These are phyloP conservation scores for Drosophila tristis DNA, from an alignment of 1,140 invertebrate species.

Conservation along the genomic window DNA sequence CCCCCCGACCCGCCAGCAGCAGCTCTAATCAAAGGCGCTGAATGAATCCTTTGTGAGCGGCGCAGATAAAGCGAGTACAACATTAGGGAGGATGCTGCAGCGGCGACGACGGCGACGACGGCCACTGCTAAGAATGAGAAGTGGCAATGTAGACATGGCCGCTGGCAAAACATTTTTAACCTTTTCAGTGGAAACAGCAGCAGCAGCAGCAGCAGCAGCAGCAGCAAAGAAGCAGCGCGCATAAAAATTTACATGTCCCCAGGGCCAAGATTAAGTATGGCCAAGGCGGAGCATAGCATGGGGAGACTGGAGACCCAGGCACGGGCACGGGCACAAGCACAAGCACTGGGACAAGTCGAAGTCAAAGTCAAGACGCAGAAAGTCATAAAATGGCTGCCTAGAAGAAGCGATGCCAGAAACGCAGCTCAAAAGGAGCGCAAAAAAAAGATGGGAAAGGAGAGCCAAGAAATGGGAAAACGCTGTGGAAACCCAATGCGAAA, in stretches of 20 bases:
- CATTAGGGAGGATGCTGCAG: slow-evolving; percentile 19
- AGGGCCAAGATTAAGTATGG: slow-evolving; percentile 82
- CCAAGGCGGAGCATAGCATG: slow-evolving; percentile 28
- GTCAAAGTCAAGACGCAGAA: slow-evolving; percentile 54
- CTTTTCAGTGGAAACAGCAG: slow-evolving; percentile 48
- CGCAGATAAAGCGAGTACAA: slow-evolving; percentile 72
- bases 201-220: slow-evolving; percentile 3
- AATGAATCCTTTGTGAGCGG: slow-evolving; percentile 82
- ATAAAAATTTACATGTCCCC: slow-evolving; percentile 84
- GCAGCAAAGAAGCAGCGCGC: slow-evolving; percentile 40
- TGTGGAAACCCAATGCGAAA: slow-evolving; percentile 18
- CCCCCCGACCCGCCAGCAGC: neutral
- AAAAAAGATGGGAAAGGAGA: neutral
- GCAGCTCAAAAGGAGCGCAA: too few relatives aligned
- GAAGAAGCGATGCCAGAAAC: slow-evolving; percentile 11
- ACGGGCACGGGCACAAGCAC: too few relatives aligned
- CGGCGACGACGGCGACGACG: neutral
- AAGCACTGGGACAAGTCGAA: neutral
- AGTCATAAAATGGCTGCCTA: slow-evolving; percentile 57
- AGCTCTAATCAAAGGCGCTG: slow-evolving; percentile 81
- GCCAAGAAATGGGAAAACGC: slow-evolving; percentile 20
- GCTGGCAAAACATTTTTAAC: slow-evolving; percentile 67
- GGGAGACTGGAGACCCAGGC: neutral
- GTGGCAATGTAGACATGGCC: slow-evolving; percentile 78
- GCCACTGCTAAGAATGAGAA: slow-evolving; percentile 53